These are phyloP conservation scores for Pseudopleuronectes americanus DNA, from an alignment of 2,797 vertebrate genomes.

Conservation along the genomic window DNA sequence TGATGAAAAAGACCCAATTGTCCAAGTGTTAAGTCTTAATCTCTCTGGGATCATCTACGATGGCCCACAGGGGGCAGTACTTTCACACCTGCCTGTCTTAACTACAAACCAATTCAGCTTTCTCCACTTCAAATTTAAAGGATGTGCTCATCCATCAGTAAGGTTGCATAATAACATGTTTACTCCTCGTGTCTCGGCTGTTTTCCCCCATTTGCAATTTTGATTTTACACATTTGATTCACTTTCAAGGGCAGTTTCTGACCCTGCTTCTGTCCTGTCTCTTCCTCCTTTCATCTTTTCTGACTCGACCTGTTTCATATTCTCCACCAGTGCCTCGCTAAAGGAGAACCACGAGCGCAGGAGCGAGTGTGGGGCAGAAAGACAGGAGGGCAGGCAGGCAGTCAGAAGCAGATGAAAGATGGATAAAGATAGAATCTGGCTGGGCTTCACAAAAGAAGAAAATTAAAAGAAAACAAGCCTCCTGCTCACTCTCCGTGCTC, in stretches of 20 bases:
- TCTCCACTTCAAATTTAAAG: conserved; percentile 22
- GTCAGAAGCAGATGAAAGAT: conserved; percentile 72
- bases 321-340: conserved; percentile 56
- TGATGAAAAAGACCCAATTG: neutral
- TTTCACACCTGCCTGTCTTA: conserved; percentile 14
- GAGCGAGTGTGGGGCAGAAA: conserved; percentile 44
- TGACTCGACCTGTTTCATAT: conserved; percentile 67
- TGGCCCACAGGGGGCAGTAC: conserved; percentile 42
- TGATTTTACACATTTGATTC: conserved; percentile 76
- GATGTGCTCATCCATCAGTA: conserved; percentile 16
- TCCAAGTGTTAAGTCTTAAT: conserved; percentile 16
- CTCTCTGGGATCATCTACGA: conserved; percentile 3
- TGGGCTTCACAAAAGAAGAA: conserved; percentile 36
- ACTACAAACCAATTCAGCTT: conserved; percentile 6
- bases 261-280: conserved; percentile 59
- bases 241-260: conserved; percentile 73
- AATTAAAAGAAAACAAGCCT: conserved; percentile 34
- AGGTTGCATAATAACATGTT: conserved; percentile 46
- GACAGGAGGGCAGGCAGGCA: conserved; percentile 66
- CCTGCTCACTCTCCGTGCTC: conserved; percentile 48
- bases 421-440: conserved; percentile 72
- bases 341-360: conserved; percentile 49
- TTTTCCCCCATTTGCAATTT: conserved; percentile 62
- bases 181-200: conserved; percentile 32
- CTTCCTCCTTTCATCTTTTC: conserved; percentile 64